These are phyloP conservation scores for Psittacula echo DNA, from an alignment of 2,797 vertebrate species.

Conservation along the genomic window DNA sequence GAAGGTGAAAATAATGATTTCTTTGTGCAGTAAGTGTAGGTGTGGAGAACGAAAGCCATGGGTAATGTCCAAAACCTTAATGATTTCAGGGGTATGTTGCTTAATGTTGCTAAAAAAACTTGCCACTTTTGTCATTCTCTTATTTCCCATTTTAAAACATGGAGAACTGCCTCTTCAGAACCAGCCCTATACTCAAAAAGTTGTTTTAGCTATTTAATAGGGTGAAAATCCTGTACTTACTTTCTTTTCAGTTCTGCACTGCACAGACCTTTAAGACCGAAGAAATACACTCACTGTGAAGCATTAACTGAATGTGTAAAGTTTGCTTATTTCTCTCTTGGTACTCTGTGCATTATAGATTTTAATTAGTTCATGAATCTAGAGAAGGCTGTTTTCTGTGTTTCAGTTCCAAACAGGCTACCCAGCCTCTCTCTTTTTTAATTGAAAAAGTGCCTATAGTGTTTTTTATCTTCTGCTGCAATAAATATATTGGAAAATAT, in stretches of 20 bases:
- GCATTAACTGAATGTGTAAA: not conserved
- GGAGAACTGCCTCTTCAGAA: not conserved
- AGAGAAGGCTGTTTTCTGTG: not conserved
- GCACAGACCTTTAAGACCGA: not conserved
- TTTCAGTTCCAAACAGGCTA: not conserved
- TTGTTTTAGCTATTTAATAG: not conserved
- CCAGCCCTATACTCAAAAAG: not conserved
- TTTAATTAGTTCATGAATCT: conserved; percentile 9
- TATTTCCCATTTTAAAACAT: not conserved
- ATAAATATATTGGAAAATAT: not conserved
- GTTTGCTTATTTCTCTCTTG: not conserved
- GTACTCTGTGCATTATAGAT: not conserved
- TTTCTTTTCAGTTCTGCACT: not conserved
- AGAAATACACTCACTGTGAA: not conserved
- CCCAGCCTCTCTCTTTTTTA: not conserved
- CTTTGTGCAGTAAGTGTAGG: not conserved
- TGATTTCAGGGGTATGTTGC: not conserved
- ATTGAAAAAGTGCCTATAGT: not conserved
- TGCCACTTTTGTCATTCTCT: not conserved
- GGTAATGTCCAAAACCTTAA: not conserved
- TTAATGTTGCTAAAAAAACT: not conserved
- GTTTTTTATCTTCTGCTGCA: not conserved
- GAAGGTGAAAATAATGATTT: not conserved
- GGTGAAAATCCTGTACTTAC: not conserved
- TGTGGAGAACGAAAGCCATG: not conserved